Evolutionary conservation across 2,888 invertebrate species (phyloP).

Genomic region (Auanema freiburgensis): DNA sequence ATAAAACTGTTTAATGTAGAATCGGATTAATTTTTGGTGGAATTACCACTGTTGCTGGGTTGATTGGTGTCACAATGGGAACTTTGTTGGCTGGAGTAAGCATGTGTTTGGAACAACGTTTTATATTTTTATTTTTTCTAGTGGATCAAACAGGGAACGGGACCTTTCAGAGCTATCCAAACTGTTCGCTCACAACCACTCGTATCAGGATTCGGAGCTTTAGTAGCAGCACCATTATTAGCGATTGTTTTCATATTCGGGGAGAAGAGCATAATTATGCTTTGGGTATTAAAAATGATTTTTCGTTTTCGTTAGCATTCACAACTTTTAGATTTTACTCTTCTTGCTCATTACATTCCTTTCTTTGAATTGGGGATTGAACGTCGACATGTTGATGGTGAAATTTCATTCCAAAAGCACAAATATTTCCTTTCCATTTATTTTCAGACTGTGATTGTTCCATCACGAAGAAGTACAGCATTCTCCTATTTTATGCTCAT

Average conservation of each 20-base stretch:
- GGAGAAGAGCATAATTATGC: conserved; percentile 27
- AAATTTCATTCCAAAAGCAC: conserved; percentile 3
- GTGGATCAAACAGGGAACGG: conserved; percentile 32
- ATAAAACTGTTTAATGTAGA: conserved; percentile 23
- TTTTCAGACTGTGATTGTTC: conserved; percentile 92
- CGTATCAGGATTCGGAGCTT: conserved; percentile 85
- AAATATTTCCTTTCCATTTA: not conserved
- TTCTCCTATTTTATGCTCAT: conserved; percentile 95
- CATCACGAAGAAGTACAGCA: conserved; percentile 90
- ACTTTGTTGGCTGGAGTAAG: conserved; percentile 72
- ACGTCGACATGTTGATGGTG: conserved; percentile 80
- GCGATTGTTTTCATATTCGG: conserved; percentile 38
- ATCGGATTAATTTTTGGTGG: conserved; percentile 84
- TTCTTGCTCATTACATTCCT: conserved; percentile 72
- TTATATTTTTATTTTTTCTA: conserved; percentile 17
- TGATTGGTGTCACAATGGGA: conserved; percentile 88
- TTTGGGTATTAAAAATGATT: conserved; percentile 21
- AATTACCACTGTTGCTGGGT: conserved; percentile 87
- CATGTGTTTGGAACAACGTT: not conserved
- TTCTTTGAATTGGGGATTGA: conserved; percentile 96
- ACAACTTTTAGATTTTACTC: conserved; percentile 65
- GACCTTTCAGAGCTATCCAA: conserved; percentile 31
- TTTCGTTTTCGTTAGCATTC: not conserved
- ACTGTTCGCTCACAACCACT: conserved; percentile 66
- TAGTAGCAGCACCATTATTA: conserved; percentile 77